Percentiles rank a stretch among this genome's conserved stretches.
phyloP scores from a whole-genome alignment of 2,888 invertebrate genomes.

The Conus canariensis region DNA sequence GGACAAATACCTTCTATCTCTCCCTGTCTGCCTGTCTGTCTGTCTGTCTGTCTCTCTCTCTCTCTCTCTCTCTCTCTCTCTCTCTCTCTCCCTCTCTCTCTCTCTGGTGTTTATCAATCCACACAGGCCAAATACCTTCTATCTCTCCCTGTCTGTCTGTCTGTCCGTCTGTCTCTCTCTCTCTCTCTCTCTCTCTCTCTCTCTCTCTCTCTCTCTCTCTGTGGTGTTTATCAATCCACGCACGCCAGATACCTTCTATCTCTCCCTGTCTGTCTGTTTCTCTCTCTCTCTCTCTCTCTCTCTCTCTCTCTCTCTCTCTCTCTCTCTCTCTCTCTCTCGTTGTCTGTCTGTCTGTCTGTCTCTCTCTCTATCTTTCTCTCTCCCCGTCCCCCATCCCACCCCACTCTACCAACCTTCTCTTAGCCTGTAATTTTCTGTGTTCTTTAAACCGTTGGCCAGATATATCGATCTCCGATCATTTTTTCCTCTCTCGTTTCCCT shows the following conservation, averaged over 20 bases:
- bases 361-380: slow-evolving; percentile 8
- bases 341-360: neutral
- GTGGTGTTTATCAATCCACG: too few species aligned
- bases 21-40: slow-evolving; percentile 19
- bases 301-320: slow-evolving; percentile 14
- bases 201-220: neutral
- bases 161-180: neutral
- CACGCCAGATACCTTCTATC: neutral
- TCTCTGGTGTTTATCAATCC: too few species aligned
- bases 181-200: neutral
- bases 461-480: neutral
- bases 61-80: slow-evolving; percentile 12
- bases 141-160: neutral
- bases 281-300: slow-evolving; percentile 6
- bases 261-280: neutral
- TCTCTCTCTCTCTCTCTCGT: slow-evolving; percentile 26
- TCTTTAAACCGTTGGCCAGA: too few species aligned
- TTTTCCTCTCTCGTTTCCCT: neutral
- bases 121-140: neutral
- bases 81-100: neutral
- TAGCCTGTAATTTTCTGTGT: neutral
- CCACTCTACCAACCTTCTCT: neutral
- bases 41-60: neutral
- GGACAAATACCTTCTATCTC: neutral
- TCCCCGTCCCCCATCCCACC: neutral